These are phyloP conservation scores for Drymonia ruficornis DNA, from an alignment of 2,888 invertebrate species.

Conservation along the genomic window DNA sequence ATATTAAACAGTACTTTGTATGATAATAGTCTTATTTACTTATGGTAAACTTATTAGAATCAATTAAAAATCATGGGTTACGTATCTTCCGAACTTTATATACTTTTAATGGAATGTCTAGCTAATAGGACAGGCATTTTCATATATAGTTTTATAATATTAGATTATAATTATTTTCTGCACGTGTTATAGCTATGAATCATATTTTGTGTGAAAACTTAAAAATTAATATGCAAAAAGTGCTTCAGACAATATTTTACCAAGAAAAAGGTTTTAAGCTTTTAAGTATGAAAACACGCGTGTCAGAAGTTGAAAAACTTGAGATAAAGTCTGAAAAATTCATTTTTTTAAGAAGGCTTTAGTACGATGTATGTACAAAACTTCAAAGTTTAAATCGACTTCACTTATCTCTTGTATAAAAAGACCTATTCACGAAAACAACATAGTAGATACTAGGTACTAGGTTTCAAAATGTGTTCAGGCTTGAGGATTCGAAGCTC, in stretches of 20 bases:
- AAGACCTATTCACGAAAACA: no score
- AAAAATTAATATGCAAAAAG: not conserved
- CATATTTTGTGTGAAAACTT: not conserved
- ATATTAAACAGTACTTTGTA: no score
- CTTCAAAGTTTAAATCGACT: conserved; percentile 13
- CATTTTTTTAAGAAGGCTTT: conserved; percentile 45
- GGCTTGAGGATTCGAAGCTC: no score
- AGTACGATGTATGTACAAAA: conserved; percentile 34
- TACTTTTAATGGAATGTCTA: no score
- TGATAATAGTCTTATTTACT: no score
- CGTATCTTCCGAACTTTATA: no score
- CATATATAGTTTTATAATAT: no score
- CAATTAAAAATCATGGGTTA: no score
- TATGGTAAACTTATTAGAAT: no score
- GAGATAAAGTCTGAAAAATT: conserved; percentile 57
- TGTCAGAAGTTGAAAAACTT: conserved; percentile 32
- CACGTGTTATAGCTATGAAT: not conserved
- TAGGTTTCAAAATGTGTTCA: no score
- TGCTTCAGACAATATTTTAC: not conserved
- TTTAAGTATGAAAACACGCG: conserved; percentile 18
- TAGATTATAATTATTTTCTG: not conserved
- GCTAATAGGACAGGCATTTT: no score
- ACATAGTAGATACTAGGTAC: no score
- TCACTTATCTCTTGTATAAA: conserved; percentile 2
- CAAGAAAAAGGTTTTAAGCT: conserved; percentile 16